Evolutionary conservation across 1,140 invertebrate species (phyloP).

Genomic region (Habropoda laboriosa): DNA sequence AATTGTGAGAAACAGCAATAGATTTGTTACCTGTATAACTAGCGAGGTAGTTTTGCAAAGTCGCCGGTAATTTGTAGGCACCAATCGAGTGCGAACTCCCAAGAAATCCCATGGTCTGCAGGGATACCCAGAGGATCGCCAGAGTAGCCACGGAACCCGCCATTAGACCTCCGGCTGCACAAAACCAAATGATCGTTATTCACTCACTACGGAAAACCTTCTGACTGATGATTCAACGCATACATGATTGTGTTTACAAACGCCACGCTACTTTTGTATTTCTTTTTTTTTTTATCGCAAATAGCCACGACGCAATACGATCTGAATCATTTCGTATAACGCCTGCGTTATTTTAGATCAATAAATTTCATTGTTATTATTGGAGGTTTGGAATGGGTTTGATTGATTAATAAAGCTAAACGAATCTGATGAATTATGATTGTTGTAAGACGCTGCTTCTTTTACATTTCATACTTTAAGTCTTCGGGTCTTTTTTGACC

Average conservation of each 20-base stretch:
- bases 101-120: constrained; percentile 75
- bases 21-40: constrained; percentile 47
- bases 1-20: neutral
- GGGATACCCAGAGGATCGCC: constrained; percentile 74
- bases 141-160: constrained; percentile 75
- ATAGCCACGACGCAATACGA: neutral
- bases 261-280: neutral
- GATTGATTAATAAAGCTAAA: neutral
- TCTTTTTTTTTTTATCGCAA: neutral
- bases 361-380: neutral
- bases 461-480: no score
- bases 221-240: neutral
- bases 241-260: neutral
- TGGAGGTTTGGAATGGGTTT: neutral
- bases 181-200: constrained; percentile 46
- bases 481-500: no score
- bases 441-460: neutral
- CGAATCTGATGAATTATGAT: no score
- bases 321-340: neutral
- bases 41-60: constrained; percentile 66
- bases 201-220: no score
- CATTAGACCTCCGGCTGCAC: constrained; percentile 76
- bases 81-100: constrained; percentile 67
- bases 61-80: constrained; percentile 66
- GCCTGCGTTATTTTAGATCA: neutral